Conservation (phyloP, 2,888 invertebrate genomes). For the Epirrhoe tristata region DNA sequence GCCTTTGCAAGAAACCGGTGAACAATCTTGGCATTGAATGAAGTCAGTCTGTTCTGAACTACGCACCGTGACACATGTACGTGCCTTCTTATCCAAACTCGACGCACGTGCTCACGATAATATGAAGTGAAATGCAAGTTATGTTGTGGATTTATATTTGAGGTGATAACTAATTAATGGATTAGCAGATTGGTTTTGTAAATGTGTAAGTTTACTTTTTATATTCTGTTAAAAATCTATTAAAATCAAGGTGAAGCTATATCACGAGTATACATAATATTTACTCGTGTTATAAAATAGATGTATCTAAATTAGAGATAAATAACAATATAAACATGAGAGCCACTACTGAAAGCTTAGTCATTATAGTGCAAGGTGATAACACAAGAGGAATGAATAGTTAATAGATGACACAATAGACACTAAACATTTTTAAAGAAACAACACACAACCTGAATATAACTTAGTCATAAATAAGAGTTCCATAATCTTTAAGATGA, state of each 20-base stretch:
- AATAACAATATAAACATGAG: neutral
- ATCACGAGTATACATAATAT: neutral
- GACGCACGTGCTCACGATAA: slow-evolving; percentile 52
- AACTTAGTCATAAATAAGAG: no score
- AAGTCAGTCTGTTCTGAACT: slow-evolving; percentile 56
- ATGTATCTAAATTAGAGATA: no score
- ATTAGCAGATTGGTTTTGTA: slow-evolving; percentile 19
- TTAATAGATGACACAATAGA: neutral
- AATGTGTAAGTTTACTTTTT: slow-evolving; percentile 35
- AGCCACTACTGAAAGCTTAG: neutral
- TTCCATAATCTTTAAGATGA: no score
- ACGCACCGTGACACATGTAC: slow-evolving; percentile 48
- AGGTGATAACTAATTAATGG: slow-evolving; percentile 18
- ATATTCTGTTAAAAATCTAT: neutral
- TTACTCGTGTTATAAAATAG: neutral
- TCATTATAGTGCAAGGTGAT: neutral
- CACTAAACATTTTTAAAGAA: neutral
- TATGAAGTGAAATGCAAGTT: slow-evolving; percentile 38
- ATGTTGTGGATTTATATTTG: slow-evolving; percentile 23
- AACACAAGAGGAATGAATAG: neutral
- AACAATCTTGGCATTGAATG: slow-evolving; percentile 54
- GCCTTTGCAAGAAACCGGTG: slow-evolving; percentile 63
- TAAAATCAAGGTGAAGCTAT: neutral
- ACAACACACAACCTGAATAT: no score
- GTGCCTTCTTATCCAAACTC: slow-evolving; percentile 13